Percentiles rank a stretch among this genome's conserved stretches.
These are phyloP conservation scores for Prionailurus bengalensis DNA, from an alignment of 2,113 vertebrate species.

Conservation along the genomic window DNA sequence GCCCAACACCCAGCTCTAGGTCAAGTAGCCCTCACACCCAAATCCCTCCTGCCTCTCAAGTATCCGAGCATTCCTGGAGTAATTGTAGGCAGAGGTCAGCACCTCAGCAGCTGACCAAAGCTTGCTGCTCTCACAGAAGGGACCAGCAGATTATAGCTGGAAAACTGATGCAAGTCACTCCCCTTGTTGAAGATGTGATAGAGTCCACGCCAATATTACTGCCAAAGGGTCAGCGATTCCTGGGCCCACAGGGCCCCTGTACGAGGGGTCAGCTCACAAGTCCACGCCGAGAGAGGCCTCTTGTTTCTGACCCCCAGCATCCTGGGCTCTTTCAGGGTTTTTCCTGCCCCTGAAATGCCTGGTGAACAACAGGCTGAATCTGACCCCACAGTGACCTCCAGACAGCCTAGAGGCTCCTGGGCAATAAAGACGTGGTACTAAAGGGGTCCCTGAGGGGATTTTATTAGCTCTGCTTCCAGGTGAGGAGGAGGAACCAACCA, in stretches of 20 bases:
- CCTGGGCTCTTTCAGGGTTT: background rate
- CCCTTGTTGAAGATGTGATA: background rate
- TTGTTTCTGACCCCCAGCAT: background rate
- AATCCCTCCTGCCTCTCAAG: background rate
- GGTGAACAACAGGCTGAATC: background rate
- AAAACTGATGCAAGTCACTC: background rate
- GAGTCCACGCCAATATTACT: background rate
- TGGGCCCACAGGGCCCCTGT: background rate
- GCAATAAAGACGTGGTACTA: background rate
- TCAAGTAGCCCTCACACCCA: background rate
- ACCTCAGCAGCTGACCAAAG: background rate
- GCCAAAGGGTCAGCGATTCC: background rate
- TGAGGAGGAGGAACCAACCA: background rate
- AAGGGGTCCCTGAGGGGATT: background rate
- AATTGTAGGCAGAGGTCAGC: background rate
- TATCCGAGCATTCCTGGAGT: background rate
- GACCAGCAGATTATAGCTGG: background rate
- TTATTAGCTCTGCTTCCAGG: conserved; percentile 62
- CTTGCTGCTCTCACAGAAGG: background rate
- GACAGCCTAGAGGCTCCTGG: background rate
- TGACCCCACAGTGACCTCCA: conserved; percentile 52
- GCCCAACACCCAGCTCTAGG: background rate
- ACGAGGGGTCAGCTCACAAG: background rate
- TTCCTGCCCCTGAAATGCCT: conserved; percentile 2
- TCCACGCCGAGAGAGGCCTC: background rate